Evolutionary conservation across 2,888 invertebrate species (phyloP).

Genomic region (Polyploca ridens): DNA sequence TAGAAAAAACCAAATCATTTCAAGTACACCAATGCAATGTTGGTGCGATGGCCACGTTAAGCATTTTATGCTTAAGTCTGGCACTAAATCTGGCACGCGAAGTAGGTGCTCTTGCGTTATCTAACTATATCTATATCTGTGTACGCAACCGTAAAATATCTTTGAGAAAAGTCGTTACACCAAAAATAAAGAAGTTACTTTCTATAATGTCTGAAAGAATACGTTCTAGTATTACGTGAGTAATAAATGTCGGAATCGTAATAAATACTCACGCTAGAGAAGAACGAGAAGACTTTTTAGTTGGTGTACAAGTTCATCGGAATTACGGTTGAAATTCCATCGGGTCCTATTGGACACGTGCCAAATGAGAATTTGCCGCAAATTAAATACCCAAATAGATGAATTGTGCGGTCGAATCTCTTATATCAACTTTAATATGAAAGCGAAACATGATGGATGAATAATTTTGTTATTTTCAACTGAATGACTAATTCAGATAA

Average conservation of each 20-base stretch:
- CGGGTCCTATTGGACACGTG: constrained; percentile 40
- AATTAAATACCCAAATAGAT: constrained; percentile 54
- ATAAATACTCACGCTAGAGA: constrained; percentile 14
- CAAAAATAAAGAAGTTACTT: background rate
- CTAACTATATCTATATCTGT: no score
- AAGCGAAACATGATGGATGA: background rate
- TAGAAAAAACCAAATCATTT: no score
- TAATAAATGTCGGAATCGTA: constrained; percentile 18
- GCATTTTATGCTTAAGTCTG: no score
- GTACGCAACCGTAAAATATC: constrained; percentile 1
- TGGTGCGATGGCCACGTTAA: no score
- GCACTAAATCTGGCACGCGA: no score
- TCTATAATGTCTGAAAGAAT: background rate
- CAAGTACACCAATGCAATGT: no score
- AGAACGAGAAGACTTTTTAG: constrained; percentile 36
- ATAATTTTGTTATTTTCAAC: background rate
- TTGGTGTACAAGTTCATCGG: constrained; percentile 37
- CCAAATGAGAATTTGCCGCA: constrained; percentile 54
- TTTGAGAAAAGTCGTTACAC: constrained; percentile 3
- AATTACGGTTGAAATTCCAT: constrained; percentile 37
- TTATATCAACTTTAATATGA: constrained; percentile 15
- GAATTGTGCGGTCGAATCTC: constrained; percentile 28
- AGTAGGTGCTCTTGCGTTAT: no score
- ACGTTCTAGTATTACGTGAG: background rate
- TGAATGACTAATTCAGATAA: background rate